phyloP scores from a whole-genome alignment of 2,113 vertebrate genomes.

The Centrocercus urophasianus region DNA sequence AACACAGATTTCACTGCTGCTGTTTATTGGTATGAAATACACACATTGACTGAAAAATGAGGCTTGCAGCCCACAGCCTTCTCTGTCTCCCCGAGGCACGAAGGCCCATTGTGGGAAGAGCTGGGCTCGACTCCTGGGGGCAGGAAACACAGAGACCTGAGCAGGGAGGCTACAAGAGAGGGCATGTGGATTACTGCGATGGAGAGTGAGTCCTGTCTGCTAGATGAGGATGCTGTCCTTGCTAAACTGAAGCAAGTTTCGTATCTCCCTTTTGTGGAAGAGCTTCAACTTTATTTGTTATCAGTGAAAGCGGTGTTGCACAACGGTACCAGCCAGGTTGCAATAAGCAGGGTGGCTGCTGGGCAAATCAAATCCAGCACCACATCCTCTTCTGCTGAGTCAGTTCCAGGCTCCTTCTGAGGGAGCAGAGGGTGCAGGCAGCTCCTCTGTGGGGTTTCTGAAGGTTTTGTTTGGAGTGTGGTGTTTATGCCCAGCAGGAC shows the following conservation, averaged over 20 bases:
- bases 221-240: not conserved
- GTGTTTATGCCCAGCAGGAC: not conserved
- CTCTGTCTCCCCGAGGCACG: not conserved
- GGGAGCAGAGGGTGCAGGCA: not conserved
- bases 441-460: not conserved
- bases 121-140: not conserved
- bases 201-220: not conserved
- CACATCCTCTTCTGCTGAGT: constrained; percentile 15
- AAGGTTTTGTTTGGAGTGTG: not conserved
- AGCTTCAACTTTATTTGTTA: not conserved
- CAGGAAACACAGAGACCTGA: not conserved
- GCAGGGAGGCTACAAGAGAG: not conserved
- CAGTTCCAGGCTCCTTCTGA: not conserved
- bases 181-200: not conserved
- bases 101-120: not conserved
- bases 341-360: not conserved
- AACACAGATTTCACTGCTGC: not conserved
- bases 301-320: not conserved
- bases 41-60: not conserved
- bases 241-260: not conserved
- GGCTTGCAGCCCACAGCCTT: not conserved
- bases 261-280: not conserved
- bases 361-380: not conserved
- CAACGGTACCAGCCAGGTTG: not conserved
- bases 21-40: not conserved